phyloP scores from a whole-genome alignment of 2,113 vertebrate genomes.

The Corvus moneduloides region DNA sequence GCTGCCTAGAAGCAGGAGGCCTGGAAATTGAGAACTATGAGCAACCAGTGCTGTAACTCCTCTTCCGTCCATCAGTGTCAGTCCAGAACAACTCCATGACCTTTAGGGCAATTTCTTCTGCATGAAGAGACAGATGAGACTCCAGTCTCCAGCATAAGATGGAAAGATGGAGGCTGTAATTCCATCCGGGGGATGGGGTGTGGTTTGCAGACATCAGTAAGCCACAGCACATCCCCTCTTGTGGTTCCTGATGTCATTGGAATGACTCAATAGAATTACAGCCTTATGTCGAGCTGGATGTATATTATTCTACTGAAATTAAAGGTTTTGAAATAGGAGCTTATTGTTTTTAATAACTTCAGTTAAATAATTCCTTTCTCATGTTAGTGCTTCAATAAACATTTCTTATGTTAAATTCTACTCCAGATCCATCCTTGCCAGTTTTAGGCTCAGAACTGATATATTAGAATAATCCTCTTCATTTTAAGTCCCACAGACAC shows the following conservation, averaged over 20 bases:
- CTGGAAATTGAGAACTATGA: background rate
- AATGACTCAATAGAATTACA: constrained; percentile 51
- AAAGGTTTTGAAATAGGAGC: constrained; percentile 74
- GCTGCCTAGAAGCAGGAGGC: background rate
- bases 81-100: background rate
- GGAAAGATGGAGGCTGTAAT: constrained; percentile 1
- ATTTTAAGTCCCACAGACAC: constrained; percentile 41
- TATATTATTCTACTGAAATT: constrained; percentile 53
- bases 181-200: background rate
- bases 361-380: constrained; percentile 71
- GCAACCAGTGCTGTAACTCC: background rate
- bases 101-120: background rate
- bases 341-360: constrained; percentile 73
- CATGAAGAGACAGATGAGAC: background rate
- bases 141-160: background rate
- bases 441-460: constrained; percentile 54
- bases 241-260: constrained; percentile 62
- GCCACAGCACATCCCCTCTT: constrained; percentile 1
- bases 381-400: constrained; percentile 63
- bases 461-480: constrained; percentile 68
- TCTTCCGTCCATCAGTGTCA: background rate
- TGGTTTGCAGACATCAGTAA: constrained; percentile 37
- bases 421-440: constrained; percentile 41
- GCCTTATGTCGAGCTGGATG: background rate
- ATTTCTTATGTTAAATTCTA: constrained; percentile 60